Conservation (phyloP, 2,888 invertebrate genomes). For the Pristionchus fissidentatus region DNA sequence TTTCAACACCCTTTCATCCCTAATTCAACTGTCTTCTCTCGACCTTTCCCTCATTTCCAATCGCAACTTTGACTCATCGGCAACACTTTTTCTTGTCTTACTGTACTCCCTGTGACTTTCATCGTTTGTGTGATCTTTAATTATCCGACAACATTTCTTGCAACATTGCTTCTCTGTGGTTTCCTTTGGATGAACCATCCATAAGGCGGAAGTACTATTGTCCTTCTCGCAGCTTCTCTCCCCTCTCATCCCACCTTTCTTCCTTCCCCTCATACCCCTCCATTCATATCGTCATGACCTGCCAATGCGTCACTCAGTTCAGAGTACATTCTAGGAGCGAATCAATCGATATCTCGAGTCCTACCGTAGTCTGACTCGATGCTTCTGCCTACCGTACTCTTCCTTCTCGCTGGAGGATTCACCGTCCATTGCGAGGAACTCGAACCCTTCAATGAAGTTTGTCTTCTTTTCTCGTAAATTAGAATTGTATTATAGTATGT, state of each 20-base stretch:
- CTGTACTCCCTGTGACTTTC: too few species aligned
- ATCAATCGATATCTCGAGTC: conserved; percentile 4
- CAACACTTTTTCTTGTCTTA: too few species aligned
- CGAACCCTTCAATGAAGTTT: conserved; percentile 26
- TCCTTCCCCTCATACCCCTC: neutral
- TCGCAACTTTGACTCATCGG: too few species aligned
- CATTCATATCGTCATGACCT: neutral
- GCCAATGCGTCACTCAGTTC: neutral
- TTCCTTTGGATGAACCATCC: neutral
- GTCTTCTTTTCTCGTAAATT: too few species aligned
- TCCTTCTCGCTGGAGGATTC: neutral
- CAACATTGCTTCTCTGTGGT: neutral
- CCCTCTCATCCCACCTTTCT: neutral
- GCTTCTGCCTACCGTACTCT: conserved; percentile 12
- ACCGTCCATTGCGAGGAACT: neutral
- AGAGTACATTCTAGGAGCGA: neutral
- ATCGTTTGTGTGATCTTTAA: too few species aligned
- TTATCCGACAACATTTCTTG: neutral
- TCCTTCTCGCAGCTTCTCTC: neutral
- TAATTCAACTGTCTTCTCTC: conserved; percentile 30
- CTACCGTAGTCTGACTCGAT: conserved; percentile 29
- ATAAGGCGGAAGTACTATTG: neutral
- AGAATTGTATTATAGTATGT: too few species aligned
- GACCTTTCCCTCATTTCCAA: neutral
- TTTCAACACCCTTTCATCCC: conserved; percentile 20